Evolutionary conservation across 2,797 vertebrate species (phyloP).

Genomic region (Mus minutoides): DNA sequence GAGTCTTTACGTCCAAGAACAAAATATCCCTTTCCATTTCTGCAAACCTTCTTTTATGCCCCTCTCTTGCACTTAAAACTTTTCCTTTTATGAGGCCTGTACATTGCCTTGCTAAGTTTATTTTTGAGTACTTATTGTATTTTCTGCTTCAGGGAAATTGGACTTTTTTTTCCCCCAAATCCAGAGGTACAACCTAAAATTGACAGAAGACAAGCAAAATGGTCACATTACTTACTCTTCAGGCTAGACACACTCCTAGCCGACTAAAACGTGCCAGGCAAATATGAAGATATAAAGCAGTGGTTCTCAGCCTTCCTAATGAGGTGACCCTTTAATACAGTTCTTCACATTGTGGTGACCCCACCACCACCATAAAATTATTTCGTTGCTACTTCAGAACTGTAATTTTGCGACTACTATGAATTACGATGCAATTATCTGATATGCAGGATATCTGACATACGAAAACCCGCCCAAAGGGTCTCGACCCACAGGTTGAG

Average conservation of each 20-base stretch:
- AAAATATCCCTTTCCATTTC: slow-evolving; percentile 48
- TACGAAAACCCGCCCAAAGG: background rate
- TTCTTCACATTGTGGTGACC: background rate
- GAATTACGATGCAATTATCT: background rate
- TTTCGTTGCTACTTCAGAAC: background rate
- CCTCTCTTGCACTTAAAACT: background rate
- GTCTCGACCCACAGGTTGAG: background rate
- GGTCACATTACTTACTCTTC: slow-evolving; percentile 13
- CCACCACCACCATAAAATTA: background rate
- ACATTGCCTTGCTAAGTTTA: slow-evolving; percentile 46
- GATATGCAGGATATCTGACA: background rate
- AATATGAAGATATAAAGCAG: background rate
- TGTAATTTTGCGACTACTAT: background rate
- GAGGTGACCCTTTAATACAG: background rate
- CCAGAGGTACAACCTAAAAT: background rate
- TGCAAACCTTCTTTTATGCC: background rate
- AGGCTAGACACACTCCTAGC: background rate
- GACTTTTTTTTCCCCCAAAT: background rate
- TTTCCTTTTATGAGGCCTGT: slow-evolving; percentile 53
- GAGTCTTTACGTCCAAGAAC: slow-evolving; percentile 50
- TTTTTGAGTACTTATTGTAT: slow-evolving; percentile 45
- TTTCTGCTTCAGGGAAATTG: slow-evolving; percentile 15
- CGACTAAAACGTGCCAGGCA: background rate
- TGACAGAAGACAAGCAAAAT: background rate
- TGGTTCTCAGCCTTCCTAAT: background rate